Base-by-base conservation (phyloP, 2,888 invertebrate species). In the Slavum lentiscoides region DNA sequence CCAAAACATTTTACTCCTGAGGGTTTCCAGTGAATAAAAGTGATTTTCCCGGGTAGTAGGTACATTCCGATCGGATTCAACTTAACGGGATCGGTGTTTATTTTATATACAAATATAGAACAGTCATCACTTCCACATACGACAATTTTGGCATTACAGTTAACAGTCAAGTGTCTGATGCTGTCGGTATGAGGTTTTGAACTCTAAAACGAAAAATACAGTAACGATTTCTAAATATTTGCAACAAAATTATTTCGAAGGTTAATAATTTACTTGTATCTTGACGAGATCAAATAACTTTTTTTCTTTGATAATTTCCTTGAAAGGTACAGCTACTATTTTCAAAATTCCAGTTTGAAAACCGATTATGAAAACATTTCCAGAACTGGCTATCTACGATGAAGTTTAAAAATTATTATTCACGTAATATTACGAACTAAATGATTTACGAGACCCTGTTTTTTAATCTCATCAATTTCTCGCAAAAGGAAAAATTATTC, bases 341-440 rank as follows among this genome's bases (percentile, higher is more conserved):
- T 94, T 88, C 84, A 94, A 86, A 58, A 92, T 89, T 15, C 94
- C 94, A 85, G 92, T 93, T 30, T 87, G 88, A 83, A 92, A 94
- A 3, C 91, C 93, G 4, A 91, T 88, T 13, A 93, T 86, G 53
- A 94, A 84, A 59, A 91, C 90, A 43, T 90, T 89, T 19, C 92
- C 93, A 0, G 90, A 89, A 37, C 85, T 84, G 83, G 92, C 92
- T 13, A 91, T 87, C 91, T 91, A 83, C 21, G 43, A 43, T 43
- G 43, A 43, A 43, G 8, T 43, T 43, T 43, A 43, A 43, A 43
- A 43, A 43, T 43, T 43, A 43, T 43, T 43, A 43, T 43, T 43
- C 43, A 6, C 43, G 43, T 9, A 43, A 43, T 43, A 43, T 43
- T 43, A 43, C 6, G 9, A 7, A 6, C 9, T 43, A 43, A 43